A percentile compares a stretch with the other conserved stretches of the same genome.
These are phyloP conservation scores for Microplitis mediator DNA, from an alignment of 1,140 invertebrate genomes.

Conservation along the genomic window DNA sequence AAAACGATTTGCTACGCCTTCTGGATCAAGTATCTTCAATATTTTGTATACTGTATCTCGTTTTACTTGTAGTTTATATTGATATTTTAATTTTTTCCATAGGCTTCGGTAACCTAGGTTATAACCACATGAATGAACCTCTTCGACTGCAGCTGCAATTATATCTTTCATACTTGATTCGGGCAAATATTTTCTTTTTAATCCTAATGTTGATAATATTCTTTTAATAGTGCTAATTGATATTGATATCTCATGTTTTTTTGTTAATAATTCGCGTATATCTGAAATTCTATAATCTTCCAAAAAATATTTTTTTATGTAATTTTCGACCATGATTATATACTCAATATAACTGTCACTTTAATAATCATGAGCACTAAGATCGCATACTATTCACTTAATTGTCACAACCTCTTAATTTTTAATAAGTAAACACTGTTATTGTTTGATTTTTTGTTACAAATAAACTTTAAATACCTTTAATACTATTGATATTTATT, in stretches of 20 bases:
- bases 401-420: no score
- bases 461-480: no score
- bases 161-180: neutral
- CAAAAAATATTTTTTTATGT: neutral
- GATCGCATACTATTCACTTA: no score
- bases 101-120: constrained; percentile 20
- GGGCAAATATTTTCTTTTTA: neutral
- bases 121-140: constrained; percentile 9
- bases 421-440: no score
- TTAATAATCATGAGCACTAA: no score
- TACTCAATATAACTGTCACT: no score
- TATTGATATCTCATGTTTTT: neutral
- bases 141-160: neutral
- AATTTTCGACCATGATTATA: neutral
- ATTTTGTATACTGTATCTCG: neutral
- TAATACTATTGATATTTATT: no score
- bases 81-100: constrained; percentile 5
- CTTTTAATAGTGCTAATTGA: neutral
- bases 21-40: constrained; percentile 21
- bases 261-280: neutral
- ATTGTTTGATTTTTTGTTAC: no score
- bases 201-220: neutral
- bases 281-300: neutral
- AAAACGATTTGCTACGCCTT: constrained; percentile 10
- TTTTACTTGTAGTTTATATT: no score